Evolutionary conservation across 2,888 invertebrate species (phyloP), one percentile per base, ranked within the genome.

Genomic region (Eretmocerus hayati): DNA sequence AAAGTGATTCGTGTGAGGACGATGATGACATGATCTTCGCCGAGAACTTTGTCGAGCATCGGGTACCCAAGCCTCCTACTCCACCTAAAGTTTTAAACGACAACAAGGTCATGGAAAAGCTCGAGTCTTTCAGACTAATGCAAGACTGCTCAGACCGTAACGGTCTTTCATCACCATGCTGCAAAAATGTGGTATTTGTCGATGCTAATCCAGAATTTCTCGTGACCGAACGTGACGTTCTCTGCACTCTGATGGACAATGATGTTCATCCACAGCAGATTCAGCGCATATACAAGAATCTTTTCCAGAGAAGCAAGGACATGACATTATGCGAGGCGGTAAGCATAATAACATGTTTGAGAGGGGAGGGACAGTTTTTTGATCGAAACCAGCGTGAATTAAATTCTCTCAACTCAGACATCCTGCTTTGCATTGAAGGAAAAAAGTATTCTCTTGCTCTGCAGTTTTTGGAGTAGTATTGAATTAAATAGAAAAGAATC

Each of bases 191-290:
- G 4, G 37, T 59, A 1, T 50, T 65, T 8, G 53, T 65, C 6
- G 65, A 67, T n/a, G 58, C 63, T 4, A 66, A 66, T 56, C 62
- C 65, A 0, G 65, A 68, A 36, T 51, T 67, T 26, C 44, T 62
- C 8, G 43, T 67, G 26, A 64, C 63, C 0, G 64, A 66, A 40
- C 51, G 58, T 18, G 67, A 68, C 46, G 55, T 69, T 16, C 56
- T 69, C n/a, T 52, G 57, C 2, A 66, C 65, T 11, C 54, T 69
- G 26, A 52, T 63, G 52, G 69, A 67, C 49, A 62, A 62, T 41
- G 55, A 65, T 39, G 59, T 69, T 23, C 53, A 61, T 30, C 65
- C 65, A 4, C 42, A 56, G n/a, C 59, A 62, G 54, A 64, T 64
- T 23, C 56, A 61, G 41, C 50, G 58, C 11, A 66, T 69, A 46